phyloP scores from a whole-genome alignment of 2,797 vertebrate species.

The Tokudaia muenninki region DNA sequence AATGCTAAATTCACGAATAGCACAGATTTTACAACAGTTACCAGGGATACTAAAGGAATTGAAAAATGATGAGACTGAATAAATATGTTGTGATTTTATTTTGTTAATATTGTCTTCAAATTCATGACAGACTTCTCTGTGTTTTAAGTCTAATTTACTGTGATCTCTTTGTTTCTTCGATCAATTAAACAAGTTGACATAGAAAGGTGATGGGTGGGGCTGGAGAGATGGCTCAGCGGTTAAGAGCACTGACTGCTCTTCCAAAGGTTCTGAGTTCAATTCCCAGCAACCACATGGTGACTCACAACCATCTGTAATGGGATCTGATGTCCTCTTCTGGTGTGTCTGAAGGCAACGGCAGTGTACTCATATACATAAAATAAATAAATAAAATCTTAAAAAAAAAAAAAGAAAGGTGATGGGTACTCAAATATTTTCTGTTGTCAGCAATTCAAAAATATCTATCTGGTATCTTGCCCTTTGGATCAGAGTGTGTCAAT shows the following conservation, averaged over 20 bases:
- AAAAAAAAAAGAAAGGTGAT: background rate
- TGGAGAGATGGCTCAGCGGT: too few species aligned
- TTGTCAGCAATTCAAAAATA: conserved; percentile 47
- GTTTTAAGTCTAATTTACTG: too few species aligned
- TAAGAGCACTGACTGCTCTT: too few species aligned
- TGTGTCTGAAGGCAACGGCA: too few species aligned
- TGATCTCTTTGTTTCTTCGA: too few species aligned
- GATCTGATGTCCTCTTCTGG: too few species aligned
- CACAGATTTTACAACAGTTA: background rate
- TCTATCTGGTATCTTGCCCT: background rate
- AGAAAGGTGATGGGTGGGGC: background rate
- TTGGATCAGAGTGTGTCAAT: background rate
- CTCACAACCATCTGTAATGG: too few species aligned
- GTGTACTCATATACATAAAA: too few species aligned
- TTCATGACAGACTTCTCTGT: too few species aligned
- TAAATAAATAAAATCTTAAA: too few species aligned
- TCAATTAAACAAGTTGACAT: background rate
- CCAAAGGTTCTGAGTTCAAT: too few species aligned
- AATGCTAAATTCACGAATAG: background rate
- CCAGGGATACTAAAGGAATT: background rate
- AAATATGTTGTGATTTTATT: background rate
- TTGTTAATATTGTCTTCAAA: background rate
- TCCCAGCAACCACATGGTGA: too few species aligned
- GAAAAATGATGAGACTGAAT: background rate
- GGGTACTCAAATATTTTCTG: conserved; percentile 3